Conservation (phyloP, 1,140 invertebrate genomes). For the Temnothorax longispinosus region DNA sequence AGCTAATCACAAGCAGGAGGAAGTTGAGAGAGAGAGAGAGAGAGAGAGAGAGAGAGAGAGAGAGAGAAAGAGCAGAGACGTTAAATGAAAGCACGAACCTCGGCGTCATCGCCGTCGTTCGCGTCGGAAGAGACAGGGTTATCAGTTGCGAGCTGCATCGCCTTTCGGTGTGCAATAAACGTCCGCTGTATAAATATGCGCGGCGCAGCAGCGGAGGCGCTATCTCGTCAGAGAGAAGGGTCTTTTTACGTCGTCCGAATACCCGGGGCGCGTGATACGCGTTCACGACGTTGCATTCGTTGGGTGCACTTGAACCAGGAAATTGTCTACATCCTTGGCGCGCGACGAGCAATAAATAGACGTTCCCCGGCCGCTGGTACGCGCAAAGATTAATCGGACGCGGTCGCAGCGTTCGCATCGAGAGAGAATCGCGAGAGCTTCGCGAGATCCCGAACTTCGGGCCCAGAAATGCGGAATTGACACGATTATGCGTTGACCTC, state of each 20-base stretch:
- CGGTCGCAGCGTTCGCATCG: background rate
- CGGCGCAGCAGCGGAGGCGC: background rate
- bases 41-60: background rate
- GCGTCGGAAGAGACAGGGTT: constrained; percentile 30
- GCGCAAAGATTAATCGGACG: constrained; percentile 37
- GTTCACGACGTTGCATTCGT: constrained; percentile 47
- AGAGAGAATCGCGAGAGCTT: background rate
- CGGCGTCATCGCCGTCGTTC: background rate
- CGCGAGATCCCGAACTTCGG: background rate
- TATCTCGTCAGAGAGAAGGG: constrained; percentile 27
- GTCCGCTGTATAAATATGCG: constrained; percentile 61
- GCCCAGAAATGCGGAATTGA: background rate
- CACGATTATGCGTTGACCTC: background rate
- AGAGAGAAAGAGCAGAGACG: background rate
- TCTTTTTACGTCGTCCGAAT: constrained; percentile 67
- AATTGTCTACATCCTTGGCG: constrained; percentile 56
- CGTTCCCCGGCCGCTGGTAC: constrained; percentile 14
- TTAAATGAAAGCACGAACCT: constrained; percentile 9
- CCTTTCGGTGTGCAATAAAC: constrained; percentile 64
- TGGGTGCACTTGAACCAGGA: constrained; percentile 70
- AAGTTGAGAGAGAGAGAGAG: background rate
- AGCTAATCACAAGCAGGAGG: constrained; percentile 1
- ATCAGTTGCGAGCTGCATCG: constrained; percentile 61
- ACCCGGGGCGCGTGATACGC: constrained; percentile 46
- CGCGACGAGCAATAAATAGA: constrained; percentile 57